Percentiles rank a stretch among this genome's conserved stretches.
Conservation (phyloP, 2,797 vertebrate species). For the Coccyzus lansbergi region DNA sequence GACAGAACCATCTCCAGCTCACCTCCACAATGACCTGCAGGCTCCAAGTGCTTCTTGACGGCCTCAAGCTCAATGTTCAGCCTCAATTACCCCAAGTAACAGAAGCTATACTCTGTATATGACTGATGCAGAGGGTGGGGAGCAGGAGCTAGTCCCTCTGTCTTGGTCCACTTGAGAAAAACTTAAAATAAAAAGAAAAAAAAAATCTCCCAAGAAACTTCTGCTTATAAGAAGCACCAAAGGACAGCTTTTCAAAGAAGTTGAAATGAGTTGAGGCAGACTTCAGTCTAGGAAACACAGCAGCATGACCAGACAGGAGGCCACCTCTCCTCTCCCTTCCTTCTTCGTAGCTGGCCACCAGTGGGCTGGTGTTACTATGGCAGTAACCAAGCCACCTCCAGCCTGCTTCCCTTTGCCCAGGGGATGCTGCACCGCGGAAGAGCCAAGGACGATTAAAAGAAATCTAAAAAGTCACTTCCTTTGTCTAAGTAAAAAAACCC, state of each 20-base stretch:
- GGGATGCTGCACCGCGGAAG: conserved; percentile 25
- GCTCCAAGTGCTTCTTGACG: conserved; percentile 64
- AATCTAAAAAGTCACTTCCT: background rate
- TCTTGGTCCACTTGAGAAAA: conserved; percentile 59
- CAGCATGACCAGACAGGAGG: background rate
- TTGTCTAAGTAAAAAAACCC: background rate
- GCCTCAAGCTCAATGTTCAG: conserved; percentile 69
- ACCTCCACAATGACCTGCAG: conserved; percentile 71
- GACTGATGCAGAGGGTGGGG: conserved; percentile 31
- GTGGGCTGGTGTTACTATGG: conserved; percentile 56
- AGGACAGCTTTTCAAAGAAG: conserved; percentile 50
- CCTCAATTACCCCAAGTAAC: conserved; percentile 79
- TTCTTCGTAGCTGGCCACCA: background rate
- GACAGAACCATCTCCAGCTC: conserved; percentile 59
- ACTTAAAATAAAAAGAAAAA: background rate
- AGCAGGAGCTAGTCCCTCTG: conserved; percentile 39
- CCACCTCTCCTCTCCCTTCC: background rate
- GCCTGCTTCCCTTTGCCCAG: background rate
- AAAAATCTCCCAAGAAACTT: background rate
- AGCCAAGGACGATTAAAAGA: conserved; percentile 26
- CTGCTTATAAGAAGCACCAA: background rate
- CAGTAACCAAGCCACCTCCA: conserved; percentile 69
- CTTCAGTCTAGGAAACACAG: conserved; percentile 15
- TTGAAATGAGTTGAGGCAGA: conserved; percentile 67
- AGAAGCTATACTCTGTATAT: conserved; percentile 54